Evolutionary conservation across 2,888 invertebrate genomes (phyloP).

Genomic region (Tenthredo livida): DNA sequence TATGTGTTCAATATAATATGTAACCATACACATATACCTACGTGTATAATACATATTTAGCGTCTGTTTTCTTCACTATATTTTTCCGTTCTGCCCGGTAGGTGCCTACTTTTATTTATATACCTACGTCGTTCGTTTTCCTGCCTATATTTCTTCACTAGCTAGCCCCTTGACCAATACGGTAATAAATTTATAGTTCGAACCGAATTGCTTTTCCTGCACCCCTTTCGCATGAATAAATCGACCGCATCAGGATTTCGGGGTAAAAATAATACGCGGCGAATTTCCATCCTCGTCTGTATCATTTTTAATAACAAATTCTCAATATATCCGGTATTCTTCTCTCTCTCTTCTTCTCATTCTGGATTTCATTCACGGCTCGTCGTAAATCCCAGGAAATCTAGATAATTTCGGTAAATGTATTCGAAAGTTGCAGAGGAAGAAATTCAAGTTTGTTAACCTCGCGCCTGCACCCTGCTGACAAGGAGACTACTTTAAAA

Average conservation of each 20-base stretch:
- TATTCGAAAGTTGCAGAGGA: slow-evolving; percentile 42
- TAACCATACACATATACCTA: not conserved
- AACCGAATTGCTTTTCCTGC: slow-evolving; percentile 42
- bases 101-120: slow-evolving; percentile 15
- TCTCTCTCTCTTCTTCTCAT: not conserved
- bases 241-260: not conserved
- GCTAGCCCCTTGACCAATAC: slow-evolving; percentile 26
- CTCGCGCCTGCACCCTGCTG: slow-evolving; percentile 17
- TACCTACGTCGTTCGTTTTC: not conserved
- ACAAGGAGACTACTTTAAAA: slow-evolving; percentile 45
- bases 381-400: slow-evolving; percentile 24
- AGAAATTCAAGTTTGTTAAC: slow-evolving; percentile 32
- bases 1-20: not conserved
- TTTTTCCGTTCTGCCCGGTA: not conserved
- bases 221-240: slow-evolving; percentile 33
- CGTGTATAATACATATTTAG: not conserved
- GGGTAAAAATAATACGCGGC: not conserved
- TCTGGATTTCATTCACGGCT: not conserved
- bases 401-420: slow-evolving; percentile 39
- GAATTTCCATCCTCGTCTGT: not conserved
- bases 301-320: slow-evolving; percentile 23
- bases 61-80: not conserved
- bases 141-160: slow-evolving; percentile 36
- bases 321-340: not conserved
- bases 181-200: slow-evolving; percentile 51